A percentile compares a stretch with the other conserved stretches of the same genome.
phyloP scores from a whole-genome alignment of 2,797 vertebrate genomes.

The Darevskia mixta region DNA sequence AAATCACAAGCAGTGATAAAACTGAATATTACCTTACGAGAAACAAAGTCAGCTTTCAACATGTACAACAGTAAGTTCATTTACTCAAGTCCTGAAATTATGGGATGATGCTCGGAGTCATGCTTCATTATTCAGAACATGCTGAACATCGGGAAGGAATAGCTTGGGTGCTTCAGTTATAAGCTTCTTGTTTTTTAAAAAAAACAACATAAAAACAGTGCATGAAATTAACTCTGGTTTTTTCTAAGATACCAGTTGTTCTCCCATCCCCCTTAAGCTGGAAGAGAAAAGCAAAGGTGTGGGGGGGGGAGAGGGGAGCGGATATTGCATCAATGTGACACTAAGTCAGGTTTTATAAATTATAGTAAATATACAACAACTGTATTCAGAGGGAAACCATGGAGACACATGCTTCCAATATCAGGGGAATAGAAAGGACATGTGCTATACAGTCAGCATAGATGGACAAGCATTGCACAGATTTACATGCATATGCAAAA shows the following conservation, averaged over 20 bases:
- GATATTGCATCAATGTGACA: background rate
- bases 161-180: no score
- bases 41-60: background rate
- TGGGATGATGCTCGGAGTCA: background rate
- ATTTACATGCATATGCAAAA: no score
- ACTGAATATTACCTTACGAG: background rate
- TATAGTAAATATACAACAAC: background rate
- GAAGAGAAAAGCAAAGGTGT: no score
- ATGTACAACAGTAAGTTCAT: background rate
- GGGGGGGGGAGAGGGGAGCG: accelerated
- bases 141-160: no score
- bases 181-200: no score
- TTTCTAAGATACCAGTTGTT: background rate
- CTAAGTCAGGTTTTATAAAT: accelerated
- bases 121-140: background rate
- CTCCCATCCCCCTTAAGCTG: no score
- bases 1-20: conserved; percentile 1
- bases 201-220: no score
- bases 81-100: background rate
- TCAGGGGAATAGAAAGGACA: background rate
- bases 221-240: no score
- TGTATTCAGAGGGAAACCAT: background rate
- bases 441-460: background rate
- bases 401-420: accelerated
- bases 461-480: no score